A percentile compares a stretch with the other conserved stretches of the same genome.
Evolutionary conservation across 1,140 invertebrate species (phyloP).

Genomic region (Scylla paramamosain): DNA sequence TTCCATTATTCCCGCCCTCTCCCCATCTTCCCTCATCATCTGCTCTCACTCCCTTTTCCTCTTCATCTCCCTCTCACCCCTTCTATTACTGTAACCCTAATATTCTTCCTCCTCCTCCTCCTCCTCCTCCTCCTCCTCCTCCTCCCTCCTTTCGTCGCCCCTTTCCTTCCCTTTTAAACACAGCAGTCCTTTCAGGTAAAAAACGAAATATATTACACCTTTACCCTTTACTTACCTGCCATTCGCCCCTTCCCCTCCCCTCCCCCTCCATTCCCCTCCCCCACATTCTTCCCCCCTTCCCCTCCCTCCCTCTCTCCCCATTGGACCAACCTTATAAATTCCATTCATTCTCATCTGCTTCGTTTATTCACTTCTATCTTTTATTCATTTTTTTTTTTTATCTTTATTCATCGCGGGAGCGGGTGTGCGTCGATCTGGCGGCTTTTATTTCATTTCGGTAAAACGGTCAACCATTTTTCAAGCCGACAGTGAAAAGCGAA

Average conservation of each 20-base stretch:
- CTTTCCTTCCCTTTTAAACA: neutral
- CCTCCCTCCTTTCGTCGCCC: neutral
- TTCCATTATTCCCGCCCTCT: neutral
- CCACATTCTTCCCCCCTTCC: neutral
- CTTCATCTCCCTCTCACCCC: neutral
- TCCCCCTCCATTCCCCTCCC: neutral
- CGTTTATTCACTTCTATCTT: constrained; percentile 17
- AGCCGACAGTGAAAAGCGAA: neutral
- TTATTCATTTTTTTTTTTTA: neutral
- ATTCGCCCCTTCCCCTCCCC: neutral
- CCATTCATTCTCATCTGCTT: constrained; percentile 17
- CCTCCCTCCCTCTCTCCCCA: neutral
- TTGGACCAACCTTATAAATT: neutral
- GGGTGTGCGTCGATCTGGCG: neutral
- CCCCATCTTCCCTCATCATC: neutral
- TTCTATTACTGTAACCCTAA: neutral
- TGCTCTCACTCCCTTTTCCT: neutral
- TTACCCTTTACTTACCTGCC: no score
- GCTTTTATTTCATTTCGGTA: constrained; percentile 15
- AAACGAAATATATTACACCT: no score
- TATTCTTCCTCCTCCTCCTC: constrained; percentile 14
- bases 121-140: constrained; percentile 28
- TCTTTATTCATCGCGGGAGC: neutral
- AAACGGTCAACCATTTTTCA: constrained; percentile 13
- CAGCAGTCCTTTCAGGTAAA: no score